Conservation (phyloP, 1,140 invertebrate genomes). For the Hyphantria cunea region DNA sequence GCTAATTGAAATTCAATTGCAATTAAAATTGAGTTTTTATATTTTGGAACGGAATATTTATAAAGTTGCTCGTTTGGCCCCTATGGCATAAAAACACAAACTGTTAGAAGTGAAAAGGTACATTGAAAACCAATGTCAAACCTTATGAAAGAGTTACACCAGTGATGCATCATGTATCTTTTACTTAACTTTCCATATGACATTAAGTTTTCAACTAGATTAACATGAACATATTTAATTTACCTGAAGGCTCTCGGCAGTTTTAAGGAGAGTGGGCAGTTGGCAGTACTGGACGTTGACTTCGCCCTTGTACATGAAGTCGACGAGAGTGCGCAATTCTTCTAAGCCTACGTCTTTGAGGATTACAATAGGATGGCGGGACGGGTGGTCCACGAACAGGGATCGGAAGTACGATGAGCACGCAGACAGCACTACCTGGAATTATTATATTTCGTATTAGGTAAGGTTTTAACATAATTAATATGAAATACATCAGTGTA, state of each 20-base stretch:
- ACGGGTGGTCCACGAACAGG: constrained; percentile 93
- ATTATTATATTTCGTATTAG: constrained; percentile 18
- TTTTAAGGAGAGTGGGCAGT: constrained; percentile 94
- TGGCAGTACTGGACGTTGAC: constrained; percentile 97
- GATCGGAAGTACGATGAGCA: constrained; percentile 97
- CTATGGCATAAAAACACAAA: no score
- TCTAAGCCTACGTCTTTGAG: constrained; percentile 95
- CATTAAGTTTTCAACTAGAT: no score
- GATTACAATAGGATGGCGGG: constrained; percentile 95
- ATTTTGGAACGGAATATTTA: no score
- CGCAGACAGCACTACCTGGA: constrained; percentile 93
- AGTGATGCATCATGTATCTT: no score
- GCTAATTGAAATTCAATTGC: no score
- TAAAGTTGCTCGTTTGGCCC: no score
- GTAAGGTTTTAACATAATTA: not conserved
- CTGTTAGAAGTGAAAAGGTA: no score
- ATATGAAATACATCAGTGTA: no score
- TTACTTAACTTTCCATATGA: no score
- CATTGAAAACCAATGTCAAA: no score
- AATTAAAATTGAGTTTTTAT: no score
- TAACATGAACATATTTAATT: constrained; percentile 2
- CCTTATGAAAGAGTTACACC: no score
- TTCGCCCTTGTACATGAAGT: constrained; percentile 98
- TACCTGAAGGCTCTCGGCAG: constrained; percentile 95
- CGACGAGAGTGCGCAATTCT: constrained; percentile 94